Conservation (phyloP, 2,888 invertebrate genomes). For the Catonia carolina region DNA sequence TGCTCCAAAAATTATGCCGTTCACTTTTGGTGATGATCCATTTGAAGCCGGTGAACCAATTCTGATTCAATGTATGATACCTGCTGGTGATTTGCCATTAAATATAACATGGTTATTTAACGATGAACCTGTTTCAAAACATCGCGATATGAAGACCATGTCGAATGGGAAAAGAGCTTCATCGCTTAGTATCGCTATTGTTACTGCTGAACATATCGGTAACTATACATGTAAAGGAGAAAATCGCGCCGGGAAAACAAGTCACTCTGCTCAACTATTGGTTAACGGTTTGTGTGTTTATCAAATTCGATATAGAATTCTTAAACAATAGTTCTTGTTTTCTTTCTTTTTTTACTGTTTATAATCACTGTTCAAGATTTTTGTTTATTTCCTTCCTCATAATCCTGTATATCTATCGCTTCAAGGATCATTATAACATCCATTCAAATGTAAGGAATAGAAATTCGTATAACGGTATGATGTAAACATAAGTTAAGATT, state of each 20-base stretch:
- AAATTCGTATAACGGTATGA: too few relatives aligned
- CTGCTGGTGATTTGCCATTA: conserved; percentile 55
- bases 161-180: conserved; percentile 35
- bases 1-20: conserved; percentile 58
- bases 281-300: conserved; percentile 35
- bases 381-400: too few relatives aligned
- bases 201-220: conserved; percentile 39
- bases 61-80: conserved; percentile 47
- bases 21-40: conserved; percentile 57
- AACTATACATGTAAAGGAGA: conserved; percentile 42
- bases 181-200: conserved; percentile 35
- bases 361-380: background rate
- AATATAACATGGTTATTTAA: conserved; percentile 61
- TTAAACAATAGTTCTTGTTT: too few relatives aligned
- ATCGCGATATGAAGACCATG: conserved; percentile 39
- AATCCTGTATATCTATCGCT: too few relatives aligned
- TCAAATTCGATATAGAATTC: too few relatives aligned
- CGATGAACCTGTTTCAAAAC: conserved; percentile 40
- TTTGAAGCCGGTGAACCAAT: conserved; percentile 46
- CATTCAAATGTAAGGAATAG: too few relatives aligned
- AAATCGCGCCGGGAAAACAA: conserved; percentile 38
- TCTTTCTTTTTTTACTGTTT: background rate
- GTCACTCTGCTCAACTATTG: conserved; percentile 36
- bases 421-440: too few relatives aligned
- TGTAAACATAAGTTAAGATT: too few relatives aligned